Evolutionary conservation across 2,113 vertebrate genomes (phyloP).

Genomic region (Hucho hucho): DNA sequence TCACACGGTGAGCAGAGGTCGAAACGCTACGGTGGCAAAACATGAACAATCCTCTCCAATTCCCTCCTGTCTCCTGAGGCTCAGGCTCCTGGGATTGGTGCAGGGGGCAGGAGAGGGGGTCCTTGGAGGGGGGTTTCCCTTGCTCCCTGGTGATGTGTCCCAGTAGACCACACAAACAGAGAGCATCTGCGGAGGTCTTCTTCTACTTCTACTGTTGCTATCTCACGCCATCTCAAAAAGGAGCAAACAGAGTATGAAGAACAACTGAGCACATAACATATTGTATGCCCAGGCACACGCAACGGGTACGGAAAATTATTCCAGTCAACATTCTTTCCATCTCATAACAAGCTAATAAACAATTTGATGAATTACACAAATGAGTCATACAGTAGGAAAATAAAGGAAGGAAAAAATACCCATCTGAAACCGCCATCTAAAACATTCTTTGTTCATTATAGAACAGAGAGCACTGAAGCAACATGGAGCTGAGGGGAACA

Average conservation of each 20-base stretch:
- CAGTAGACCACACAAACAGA: slow-evolving; percentile 30
- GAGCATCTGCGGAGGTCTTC: not conserved
- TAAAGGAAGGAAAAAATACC: slow-evolving; percentile 12
- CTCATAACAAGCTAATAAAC: not conserved
- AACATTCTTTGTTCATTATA: slow-evolving; percentile 37
- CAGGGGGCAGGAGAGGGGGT: slow-evolving; percentile 11
- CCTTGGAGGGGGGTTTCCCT: slow-evolving; percentile 27
- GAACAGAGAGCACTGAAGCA: slow-evolving; percentile 5
- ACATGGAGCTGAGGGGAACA: not conserved
- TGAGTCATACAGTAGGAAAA: slow-evolving; percentile 2
- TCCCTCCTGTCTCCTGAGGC: not conserved
- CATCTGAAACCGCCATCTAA: slow-evolving; percentile 10
- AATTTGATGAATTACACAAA: not conserved
- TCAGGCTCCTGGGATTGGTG: slow-evolving; percentile 7
- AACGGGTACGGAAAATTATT: not conserved
- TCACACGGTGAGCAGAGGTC: slow-evolving; percentile 43
- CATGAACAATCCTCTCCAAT: slow-evolving; percentile 4
- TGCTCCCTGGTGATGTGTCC: slow-evolving; percentile 15
- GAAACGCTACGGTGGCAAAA: slow-evolving; percentile 27
- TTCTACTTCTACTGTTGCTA: not conserved
- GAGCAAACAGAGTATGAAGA: no score
- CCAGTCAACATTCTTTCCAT: not conserved
- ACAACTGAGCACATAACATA: no score
- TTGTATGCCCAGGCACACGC: no score
- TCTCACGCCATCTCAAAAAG: not conserved